Conservation (phyloP, 1,140 invertebrate species). For the Pseudomyrmex gracilis region DNA sequence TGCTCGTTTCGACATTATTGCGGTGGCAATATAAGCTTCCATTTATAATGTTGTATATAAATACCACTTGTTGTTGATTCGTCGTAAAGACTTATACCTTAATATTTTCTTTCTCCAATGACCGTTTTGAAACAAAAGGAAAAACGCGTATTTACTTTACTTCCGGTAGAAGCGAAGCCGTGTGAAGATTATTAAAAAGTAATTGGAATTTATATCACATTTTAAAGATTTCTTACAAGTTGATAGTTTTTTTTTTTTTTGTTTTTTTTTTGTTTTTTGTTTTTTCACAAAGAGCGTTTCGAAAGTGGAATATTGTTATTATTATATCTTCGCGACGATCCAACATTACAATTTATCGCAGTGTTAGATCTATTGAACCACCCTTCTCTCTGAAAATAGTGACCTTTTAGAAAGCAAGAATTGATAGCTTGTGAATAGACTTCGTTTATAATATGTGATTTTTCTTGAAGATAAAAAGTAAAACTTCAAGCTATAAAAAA, state of each 20-base stretch:
- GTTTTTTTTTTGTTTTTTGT: too few relatives aligned
- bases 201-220: neutral
- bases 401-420: conserved; percentile 16
- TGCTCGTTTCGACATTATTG: conserved; percentile 76
- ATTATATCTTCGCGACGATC: conserved; percentile 27
- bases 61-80: conserved; percentile 44
- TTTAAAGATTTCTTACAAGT: neutral
- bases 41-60: conserved; percentile 72
- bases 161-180: neutral
- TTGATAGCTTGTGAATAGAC: conserved; percentile 5
- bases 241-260: too few relatives aligned
- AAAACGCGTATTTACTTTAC: neutral
- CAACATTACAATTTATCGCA: conserved; percentile 49
- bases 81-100: conserved; percentile 45
- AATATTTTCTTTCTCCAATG: neutral
- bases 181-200: neutral
- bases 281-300: neutral
- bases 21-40: conserved; percentile 73
- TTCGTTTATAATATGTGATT: neutral
- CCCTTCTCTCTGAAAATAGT: neutral
- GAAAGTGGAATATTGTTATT: conserved; percentile 5
- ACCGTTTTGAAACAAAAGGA: conserved; percentile 1
- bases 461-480: too few relatives aligned
- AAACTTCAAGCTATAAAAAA: too few relatives aligned
- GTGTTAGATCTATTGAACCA: conserved; percentile 43